Evolutionary conservation across 2,797 vertebrate species (phyloP), one percentile per base, ranked within the genome.

Genomic region (Peromyscus nudipes): DNA sequence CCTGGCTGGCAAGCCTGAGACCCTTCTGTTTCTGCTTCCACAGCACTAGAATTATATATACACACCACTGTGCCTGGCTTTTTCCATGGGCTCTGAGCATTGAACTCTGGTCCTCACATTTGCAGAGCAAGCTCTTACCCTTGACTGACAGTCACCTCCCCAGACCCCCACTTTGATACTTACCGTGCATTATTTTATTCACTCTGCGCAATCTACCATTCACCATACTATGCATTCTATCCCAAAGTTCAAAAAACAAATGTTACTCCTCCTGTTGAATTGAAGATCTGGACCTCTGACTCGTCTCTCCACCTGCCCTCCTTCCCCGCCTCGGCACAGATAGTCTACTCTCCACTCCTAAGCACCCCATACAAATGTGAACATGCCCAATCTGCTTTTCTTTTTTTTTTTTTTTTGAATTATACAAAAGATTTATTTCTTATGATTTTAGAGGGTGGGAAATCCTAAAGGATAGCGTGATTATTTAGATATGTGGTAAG

Each of bases 51-150:
- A 75, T 43, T 14, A 19, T 6, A 60, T 69, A 75, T 40, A 11
- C 3, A 4, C 0, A 0, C 52, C 0, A 55, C 25, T 16, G 17
- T 27, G 49, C 67, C 49, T 37, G 67, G 6, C n/a, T 31, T 88
- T 88, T 57, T 60, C 29, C 37, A 7, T 75, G n/a, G 11, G 52
- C 25, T 71, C 69, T 57, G 52, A 52, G 69, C 16, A 12, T 57
- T 57, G 67, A 71, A 31, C 85, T 40, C 67, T 55, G 49, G 14
- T 57, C 49, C n/a, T 73, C 13, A n/a, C 21, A 19, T 29, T 67
- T 83, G 9, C 60, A 62, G 34, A 82, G 57, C 80, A 62, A 83
- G 16, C 5, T 0, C 16, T 46, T 67, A 11, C 43, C n/a, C 27
- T 52, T 52, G 64, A 11, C 34, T 27, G 43, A 57, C 34, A 73